Evolutionary conservation across 35 echinoderm and acorn worm genomes (phyloP).

Genomic region (Chiridota heheva): DNA sequence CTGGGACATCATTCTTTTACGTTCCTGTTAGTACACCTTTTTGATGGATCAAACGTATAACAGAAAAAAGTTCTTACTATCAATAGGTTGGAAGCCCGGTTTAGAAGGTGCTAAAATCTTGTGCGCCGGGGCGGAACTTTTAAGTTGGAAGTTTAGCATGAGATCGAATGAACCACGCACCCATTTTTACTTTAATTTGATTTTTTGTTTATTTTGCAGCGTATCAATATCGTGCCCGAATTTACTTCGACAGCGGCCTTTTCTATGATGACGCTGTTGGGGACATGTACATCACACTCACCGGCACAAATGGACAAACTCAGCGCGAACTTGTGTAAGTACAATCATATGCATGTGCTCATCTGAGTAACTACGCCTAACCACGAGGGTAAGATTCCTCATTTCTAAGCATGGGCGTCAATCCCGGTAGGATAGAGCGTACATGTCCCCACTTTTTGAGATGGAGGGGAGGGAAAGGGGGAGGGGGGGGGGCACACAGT

Average conservation of each 20-base stretch:
- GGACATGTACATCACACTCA: conserved; percentile 36
- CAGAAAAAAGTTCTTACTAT: too few species aligned
- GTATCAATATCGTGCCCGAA: conserved; percentile 32
- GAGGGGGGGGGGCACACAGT: too few species aligned
- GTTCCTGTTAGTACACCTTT: too few species aligned
- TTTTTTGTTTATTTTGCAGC: conserved; percentile 9
- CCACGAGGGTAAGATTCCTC: too few species aligned
- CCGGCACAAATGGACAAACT: conserved; percentile 20
- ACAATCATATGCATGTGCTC: background rate
- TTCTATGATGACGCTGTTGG: conserved; percentile 41
- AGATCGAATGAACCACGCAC: background rate
- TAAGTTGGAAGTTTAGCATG: background rate
- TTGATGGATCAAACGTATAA: too few species aligned
- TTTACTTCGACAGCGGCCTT: conserved; percentile 44
- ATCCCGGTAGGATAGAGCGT: too few species aligned
- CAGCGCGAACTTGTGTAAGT: background rate
- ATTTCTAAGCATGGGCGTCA: too few species aligned
- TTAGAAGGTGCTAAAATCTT: background rate
- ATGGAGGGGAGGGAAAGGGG: too few species aligned
- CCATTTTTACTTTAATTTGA: background rate
- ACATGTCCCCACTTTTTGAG: too few species aligned
- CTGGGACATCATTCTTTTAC: too few species aligned
- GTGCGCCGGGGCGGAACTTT: background rate
- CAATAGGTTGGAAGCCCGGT: too few species aligned
- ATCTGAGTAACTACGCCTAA: too few species aligned